These are phyloP conservation scores for Pristionchus mayeri DNA, from an alignment of 2,888 invertebrate species.

Conservation along the genomic window DNA sequence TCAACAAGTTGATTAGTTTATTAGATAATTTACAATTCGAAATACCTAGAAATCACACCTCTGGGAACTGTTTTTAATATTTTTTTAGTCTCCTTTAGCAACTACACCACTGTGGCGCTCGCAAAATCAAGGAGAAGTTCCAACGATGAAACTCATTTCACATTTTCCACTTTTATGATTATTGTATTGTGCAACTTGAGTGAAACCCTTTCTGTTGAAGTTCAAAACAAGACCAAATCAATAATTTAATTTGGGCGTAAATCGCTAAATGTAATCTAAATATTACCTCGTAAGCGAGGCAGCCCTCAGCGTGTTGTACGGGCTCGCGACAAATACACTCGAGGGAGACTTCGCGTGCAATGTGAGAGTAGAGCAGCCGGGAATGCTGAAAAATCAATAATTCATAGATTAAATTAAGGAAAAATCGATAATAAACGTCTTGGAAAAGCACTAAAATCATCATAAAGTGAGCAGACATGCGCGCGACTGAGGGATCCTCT, in stretches of 20 bases:
- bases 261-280: neutral
- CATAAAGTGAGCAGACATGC: no score
- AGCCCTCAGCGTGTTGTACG: constrained; percentile 75
- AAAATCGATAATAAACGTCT: no score
- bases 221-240: no score
- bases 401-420: no score
- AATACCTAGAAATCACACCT: no score
- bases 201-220: no score
- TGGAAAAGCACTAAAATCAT: no score
- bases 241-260: neutral
- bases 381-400: constrained; percentile 71
- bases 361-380: constrained; percentile 74
- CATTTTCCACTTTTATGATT: neutral
- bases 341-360: constrained; percentile 67
- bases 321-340: constrained; percentile 73
- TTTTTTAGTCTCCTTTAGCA: neutral
- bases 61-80: neutral
- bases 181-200: neutral
- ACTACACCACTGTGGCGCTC: no score
- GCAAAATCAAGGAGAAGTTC: no score
- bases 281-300: constrained; percentile 28
- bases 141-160: neutral
- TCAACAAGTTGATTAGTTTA: no score
- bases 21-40: no score
- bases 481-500: no score